Conservation (phyloP, 2,888 invertebrate species). For the Anthophora plumipes region DNA sequence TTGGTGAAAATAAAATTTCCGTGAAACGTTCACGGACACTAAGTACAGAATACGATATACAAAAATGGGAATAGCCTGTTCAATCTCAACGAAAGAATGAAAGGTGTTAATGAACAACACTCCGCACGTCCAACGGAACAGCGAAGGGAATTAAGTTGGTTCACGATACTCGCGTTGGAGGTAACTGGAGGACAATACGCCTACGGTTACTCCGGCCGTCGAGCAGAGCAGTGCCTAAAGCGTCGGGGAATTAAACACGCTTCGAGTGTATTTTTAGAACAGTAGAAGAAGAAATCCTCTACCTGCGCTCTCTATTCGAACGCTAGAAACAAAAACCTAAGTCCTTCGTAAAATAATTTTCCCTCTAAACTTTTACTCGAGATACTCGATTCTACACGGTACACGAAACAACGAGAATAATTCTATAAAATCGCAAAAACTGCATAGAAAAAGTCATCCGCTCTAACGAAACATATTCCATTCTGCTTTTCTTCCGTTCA, state of each 20-base stretch:
- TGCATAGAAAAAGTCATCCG: background rate
- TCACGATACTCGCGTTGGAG: slow-evolving; percentile 1
- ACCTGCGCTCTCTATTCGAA: background rate
- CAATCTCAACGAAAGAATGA: background rate
- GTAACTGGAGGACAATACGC: slow-evolving; percentile 31
- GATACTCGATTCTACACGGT: no score
- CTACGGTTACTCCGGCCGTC: background rate
- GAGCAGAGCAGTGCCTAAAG: slow-evolving; percentile 12
- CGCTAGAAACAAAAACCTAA: background rate
- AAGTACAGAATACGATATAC: background rate
- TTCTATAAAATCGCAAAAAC: background rate
- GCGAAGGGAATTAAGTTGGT: background rate
- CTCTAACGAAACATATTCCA: background rate
- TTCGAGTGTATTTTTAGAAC: slow-evolving; percentile 19
- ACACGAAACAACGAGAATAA: no score
- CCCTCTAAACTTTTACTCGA: no score
- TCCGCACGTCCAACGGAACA: background rate
- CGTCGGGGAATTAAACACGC: slow-evolving; percentile 4
- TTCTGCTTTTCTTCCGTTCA: slow-evolving; percentile 15
- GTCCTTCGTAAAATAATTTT: background rate
- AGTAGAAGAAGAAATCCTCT: background rate
- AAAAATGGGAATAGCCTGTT: background rate
- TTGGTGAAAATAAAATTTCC: background rate
- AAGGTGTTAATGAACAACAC: background rate
- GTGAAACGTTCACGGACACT: background rate